Percentiles rank a stretch among this genome's conserved stretches.
These are phyloP conservation scores for Hippocampus kuda DNA, from an alignment of 2,797 vertebrate species.

Conservation along the genomic window DNA sequence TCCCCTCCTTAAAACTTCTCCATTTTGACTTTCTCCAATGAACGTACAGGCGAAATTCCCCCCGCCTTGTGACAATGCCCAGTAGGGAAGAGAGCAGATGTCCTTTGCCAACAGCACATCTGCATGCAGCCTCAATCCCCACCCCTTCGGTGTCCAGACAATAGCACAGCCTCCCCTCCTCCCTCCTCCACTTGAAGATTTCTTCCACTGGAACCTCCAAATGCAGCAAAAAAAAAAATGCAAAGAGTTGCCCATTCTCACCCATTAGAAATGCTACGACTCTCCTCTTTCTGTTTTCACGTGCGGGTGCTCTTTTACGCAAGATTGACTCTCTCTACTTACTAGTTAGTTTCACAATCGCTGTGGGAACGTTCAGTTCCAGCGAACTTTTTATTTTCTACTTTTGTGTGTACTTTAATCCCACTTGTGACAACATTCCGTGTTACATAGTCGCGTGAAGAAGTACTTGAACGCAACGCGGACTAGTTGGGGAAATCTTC, in stretches of 20 bases:
- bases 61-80: conserved; percentile 62
- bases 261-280: conserved; percentile 14
- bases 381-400: neutral
- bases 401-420: neutral
- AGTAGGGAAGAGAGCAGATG: conserved; percentile 55
- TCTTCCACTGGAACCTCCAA: conserved; percentile 48
- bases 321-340: conserved; percentile 22
- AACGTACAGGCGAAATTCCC: conserved; percentile 32
- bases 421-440: neutral
- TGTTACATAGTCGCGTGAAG: neutral
- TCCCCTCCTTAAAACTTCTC: neutral
- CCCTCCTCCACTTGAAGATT: conserved; percentile 54
- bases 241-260: conserved; percentile 2
- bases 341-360: conserved; percentile 28
- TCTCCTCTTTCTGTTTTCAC: neutral
- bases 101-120: conserved; percentile 68
- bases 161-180: conserved; percentile 48
- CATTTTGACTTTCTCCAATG: neutral
- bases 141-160: conserved; percentile 68
- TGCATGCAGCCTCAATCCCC: conserved; percentile 62
- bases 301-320: conserved; percentile 17
- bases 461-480: neutral
- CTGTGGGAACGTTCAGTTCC: neutral
- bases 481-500: neutral
- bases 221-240: conserved; percentile 28